A percentile compares a stretch with the other conserved stretches of the same genome.
These are phyloP conservation scores for Falco naumanni DNA, from an alignment of 2,797 vertebrate species.

Conservation along the genomic window DNA sequence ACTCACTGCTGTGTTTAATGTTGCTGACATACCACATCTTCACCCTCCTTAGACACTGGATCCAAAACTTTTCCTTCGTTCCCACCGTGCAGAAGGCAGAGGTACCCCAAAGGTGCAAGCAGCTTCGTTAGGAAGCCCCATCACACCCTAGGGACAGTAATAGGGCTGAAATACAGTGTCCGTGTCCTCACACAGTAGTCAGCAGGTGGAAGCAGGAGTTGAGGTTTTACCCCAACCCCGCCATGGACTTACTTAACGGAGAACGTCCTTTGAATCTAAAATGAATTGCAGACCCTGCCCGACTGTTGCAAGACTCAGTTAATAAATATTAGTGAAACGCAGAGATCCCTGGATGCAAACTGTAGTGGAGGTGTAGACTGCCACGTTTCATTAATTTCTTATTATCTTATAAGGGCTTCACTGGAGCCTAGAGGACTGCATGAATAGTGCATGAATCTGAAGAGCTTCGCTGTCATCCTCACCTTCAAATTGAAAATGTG, in stretches of 20 bases:
- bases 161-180: neutral
- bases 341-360: constrained; percentile 30
- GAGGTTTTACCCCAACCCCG: neutral
- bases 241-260: neutral
- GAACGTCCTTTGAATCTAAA: neutral
- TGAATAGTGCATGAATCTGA: constrained; percentile 62
- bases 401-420: constrained; percentile 63
- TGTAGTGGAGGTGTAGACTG: constrained; percentile 37
- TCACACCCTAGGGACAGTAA: neutral
- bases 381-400: constrained; percentile 63
- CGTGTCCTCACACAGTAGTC: neutral
- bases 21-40: neutral
- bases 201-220: neutral
- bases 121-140: neutral
- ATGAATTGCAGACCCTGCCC: neutral
- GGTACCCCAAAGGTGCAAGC: neutral
- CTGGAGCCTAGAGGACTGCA: constrained; percentile 46
- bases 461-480: constrained; percentile 38
- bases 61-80: neutral
- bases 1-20: neutral
- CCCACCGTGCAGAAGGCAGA: neutral
- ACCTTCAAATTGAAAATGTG: constrained; percentile 26
- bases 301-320: constrained; percentile 8
- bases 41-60: neutral
- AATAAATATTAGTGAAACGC: constrained; percentile 52